These are phyloP conservation scores for Sweltsa coloradensis DNA, from an alignment of 1,140 invertebrate species.

Conservation along the genomic window DNA sequence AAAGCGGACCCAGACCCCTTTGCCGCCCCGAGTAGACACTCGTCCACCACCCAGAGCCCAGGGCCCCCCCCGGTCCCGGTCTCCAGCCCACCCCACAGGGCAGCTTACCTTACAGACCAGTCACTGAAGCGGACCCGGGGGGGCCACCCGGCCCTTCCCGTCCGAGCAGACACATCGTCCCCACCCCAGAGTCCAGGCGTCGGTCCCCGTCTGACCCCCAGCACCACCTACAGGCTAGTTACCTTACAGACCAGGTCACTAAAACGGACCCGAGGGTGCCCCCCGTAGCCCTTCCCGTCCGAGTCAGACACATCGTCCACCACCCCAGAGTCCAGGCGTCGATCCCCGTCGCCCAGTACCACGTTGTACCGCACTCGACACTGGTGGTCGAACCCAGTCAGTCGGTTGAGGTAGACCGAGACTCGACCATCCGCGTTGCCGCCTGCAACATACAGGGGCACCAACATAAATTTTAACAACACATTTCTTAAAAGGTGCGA, in stretches of 20 bases:
- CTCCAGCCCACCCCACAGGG: too few species aligned
- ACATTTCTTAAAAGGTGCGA: too few species aligned
- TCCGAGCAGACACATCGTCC: constrained; percentile 63
- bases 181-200: constrained; percentile 58
- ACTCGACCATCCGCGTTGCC: constrained; percentile 35
- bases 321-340: constrained; percentile 59
- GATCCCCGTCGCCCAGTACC: constrained; percentile 57
- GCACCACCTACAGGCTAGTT: constrained; percentile 19
- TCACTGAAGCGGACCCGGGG: constrained; percentile 46
- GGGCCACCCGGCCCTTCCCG: constrained; percentile 62
- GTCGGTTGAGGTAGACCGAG: constrained; percentile 52
- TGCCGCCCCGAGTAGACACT: too few species aligned
- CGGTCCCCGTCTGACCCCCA: constrained; percentile 33
- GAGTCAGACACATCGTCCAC: constrained; percentile 66
- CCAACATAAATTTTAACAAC: neutral
- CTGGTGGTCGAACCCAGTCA: constrained; percentile 70
- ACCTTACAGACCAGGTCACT: constrained; percentile 43
- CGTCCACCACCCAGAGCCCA: too few species aligned
- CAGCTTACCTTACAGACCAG: constrained; percentile 39
- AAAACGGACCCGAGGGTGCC: constrained; percentile 51
- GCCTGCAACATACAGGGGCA: constrained; percentile 6
- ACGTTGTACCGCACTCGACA: constrained; percentile 63
- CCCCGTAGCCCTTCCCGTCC: constrained; percentile 58
- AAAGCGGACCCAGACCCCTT: too few species aligned
- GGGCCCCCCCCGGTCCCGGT: too few species aligned